Evolutionary conservation across 2,888 invertebrate species (phyloP).

Genomic region (Heteromurus nitidus): DNA sequence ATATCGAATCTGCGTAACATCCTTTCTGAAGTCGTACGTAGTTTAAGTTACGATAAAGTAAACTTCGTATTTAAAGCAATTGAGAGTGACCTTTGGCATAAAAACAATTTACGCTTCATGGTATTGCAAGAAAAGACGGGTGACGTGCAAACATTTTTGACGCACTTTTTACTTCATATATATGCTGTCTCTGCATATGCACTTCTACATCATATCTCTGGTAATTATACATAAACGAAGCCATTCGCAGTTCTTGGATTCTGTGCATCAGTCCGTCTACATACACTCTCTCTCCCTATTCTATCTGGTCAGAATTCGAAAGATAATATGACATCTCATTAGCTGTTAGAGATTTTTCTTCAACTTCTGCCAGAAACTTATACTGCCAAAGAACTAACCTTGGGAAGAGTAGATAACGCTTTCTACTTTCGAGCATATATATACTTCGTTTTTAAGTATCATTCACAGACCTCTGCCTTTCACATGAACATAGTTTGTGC

Average conservation of each 20-base stretch:
- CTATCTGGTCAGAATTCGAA: slow-evolving; percentile 56
- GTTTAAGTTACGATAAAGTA: not conserved
- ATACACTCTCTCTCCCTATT: slow-evolving; percentile 10
- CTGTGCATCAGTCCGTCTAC: not conserved
- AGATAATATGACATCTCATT: slow-evolving; percentile 50
- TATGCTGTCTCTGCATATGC: not conserved
- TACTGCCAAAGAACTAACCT: slow-evolving; percentile 28
- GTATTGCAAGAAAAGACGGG: not conserved
- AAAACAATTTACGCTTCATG: not conserved
- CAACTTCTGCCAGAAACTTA: slow-evolving; percentile 35
- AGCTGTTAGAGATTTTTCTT: not conserved
- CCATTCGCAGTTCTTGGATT: not conserved
- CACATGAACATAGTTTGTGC: no score
- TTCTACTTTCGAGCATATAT: not conserved
- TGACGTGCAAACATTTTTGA: not conserved
- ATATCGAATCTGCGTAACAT: not conserved
- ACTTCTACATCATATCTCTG: not conserved
- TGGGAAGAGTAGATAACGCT: slow-evolving; percentile 16
- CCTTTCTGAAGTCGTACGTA: not conserved
- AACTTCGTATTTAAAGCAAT: not conserved
- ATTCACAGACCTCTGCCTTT: no score
- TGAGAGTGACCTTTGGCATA: slow-evolving; percentile 34
- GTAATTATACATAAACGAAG: not conserved
- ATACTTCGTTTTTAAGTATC: no score
- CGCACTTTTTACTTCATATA: not conserved